Percentiles rank a stretch among this genome's conserved stretches.
These are phyloP conservation scores for Orthosia gracilis DNA, from an alignment of 2,888 invertebrate species.

Conservation along the genomic window DNA sequence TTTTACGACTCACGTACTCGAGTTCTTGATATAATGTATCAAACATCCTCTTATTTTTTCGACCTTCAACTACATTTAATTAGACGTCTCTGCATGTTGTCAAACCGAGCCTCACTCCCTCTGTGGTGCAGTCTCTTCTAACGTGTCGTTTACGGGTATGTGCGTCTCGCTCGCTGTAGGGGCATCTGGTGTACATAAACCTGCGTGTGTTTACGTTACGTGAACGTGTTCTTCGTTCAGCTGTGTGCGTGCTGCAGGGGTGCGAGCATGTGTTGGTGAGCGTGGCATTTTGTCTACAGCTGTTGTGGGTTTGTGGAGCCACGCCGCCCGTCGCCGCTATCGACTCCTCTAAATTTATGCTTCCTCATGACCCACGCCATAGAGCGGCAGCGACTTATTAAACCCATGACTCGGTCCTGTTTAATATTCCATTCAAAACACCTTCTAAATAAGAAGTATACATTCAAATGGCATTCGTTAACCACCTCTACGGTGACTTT, in stretches of 20 bases:
- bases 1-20: constrained; percentile 54
- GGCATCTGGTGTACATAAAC: constrained; percentile 91
- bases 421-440: constrained; percentile 81
- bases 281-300: constrained; percentile 87
- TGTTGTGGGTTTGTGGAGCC: constrained; percentile 87
- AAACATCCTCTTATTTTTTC: constrained; percentile 84
- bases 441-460: constrained; percentile 75
- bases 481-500: constrained; percentile 62
- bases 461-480: constrained; percentile 74
- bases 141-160: constrained; percentile 75
- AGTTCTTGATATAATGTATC: constrained; percentile 63
- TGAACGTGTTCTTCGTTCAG: constrained; percentile 74
- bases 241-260: constrained; percentile 84
- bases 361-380: constrained; percentile 89
- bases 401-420: constrained; percentile 74
- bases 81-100: constrained; percentile 87
- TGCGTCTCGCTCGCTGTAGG: constrained; percentile 85
- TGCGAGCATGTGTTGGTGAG: constrained; percentile 84
- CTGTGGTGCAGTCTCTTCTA: constrained; percentile 79
- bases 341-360: constrained; percentile 89
- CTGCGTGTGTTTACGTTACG: constrained; percentile 88
- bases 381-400: constrained; percentile 73
- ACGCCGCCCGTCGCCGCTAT: constrained; percentile 73
- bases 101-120: constrained; percentile 83
- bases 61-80: constrained; percentile 89